A percentile compares a stretch with the other conserved stretches of the same genome.
Evolutionary conservation across 2,113 vertebrate genomes (phyloP).

Genomic region (Notarius quadriscutis): DNA sequence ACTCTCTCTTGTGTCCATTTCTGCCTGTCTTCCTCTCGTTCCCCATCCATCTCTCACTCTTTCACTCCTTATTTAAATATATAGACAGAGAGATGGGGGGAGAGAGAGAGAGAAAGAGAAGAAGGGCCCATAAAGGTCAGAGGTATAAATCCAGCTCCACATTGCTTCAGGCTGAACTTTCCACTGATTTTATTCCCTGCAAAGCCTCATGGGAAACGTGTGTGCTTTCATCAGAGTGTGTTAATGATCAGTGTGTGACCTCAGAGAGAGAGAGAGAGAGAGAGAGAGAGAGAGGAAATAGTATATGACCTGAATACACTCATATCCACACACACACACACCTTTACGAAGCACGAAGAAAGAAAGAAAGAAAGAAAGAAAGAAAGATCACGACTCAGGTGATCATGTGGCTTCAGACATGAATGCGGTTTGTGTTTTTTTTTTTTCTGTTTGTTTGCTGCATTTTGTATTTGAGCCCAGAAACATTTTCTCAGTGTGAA

Average conservation of each 20-base stretch:
- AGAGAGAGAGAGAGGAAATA: too few relatives aligned
- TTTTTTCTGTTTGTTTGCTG: neutral
- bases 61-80: neutral
- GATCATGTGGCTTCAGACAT: neutral
- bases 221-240: neutral
- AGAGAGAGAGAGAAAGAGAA: neutral
- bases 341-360: too few relatives aligned
- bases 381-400: neutral
- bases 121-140: neutral
- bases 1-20: too few relatives aligned
- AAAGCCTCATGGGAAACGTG: neutral
- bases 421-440: neutral
- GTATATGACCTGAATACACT: too few relatives aligned
- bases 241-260: neutral
- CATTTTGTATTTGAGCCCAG: neutral
- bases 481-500: constrained; percentile 14
- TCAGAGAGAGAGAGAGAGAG: too few relatives aligned
- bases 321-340: too few relatives aligned
- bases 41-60: neutral
- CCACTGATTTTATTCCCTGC: neutral
- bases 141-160: neutral
- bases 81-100: neutral
- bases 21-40: too few relatives aligned
- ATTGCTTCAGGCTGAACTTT: neutral
- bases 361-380: too few relatives aligned